Evolutionary conservation across 2,888 invertebrate species (phyloP).

Genomic region (Dioctria rufipes): DNA sequence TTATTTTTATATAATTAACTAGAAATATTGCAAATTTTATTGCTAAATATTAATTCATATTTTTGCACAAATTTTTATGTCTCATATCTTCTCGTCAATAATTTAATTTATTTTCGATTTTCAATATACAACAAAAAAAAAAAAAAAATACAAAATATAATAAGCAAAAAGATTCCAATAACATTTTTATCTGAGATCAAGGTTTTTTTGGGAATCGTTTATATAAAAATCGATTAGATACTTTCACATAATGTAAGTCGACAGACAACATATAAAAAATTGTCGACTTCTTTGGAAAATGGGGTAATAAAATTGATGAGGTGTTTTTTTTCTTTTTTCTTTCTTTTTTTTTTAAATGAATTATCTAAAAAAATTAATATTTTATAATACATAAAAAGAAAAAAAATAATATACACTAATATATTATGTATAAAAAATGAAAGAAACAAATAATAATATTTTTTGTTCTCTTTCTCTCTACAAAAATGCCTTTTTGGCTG

Average conservation of each 20-base stretch:
- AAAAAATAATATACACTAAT: slow-evolving; percentile 21
- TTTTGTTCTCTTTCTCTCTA: neutral
- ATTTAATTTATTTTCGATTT: slow-evolving; percentile 6
- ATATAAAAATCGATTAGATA: slow-evolving; percentile 33
- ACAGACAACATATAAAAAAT: neutral
- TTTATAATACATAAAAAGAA: neutral
- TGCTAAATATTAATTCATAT: slow-evolving; percentile 12
- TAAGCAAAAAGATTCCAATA: neutral
- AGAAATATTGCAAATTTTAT: slow-evolving; percentile 33
- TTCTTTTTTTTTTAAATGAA: too few species aligned
- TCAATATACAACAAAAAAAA: slow-evolving; percentile 33
- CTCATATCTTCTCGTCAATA: neutral
- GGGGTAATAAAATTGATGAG: slow-evolving; percentile 31
- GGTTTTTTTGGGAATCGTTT: slow-evolving; percentile 58
- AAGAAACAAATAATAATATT: neutral
- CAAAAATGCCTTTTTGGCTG: slow-evolving; percentile 29
- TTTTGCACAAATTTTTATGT: slow-evolving; percentile 1
- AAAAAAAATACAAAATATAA: slow-evolving; percentile 45
- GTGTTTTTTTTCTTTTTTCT: neutral
- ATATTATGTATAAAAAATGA: slow-evolving; percentile 33
- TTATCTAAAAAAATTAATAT: neutral
- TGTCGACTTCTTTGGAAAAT: slow-evolving; percentile 45
- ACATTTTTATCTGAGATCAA: slow-evolving; percentile 57
- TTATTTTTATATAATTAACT: neutral
- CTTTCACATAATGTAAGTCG: slow-evolving; percentile 25